Evolutionary conservation across 1,140 invertebrate species (phyloP), one percentile per base, ranked within the genome.

Genomic region (Harlomillsia oculata): DNA sequence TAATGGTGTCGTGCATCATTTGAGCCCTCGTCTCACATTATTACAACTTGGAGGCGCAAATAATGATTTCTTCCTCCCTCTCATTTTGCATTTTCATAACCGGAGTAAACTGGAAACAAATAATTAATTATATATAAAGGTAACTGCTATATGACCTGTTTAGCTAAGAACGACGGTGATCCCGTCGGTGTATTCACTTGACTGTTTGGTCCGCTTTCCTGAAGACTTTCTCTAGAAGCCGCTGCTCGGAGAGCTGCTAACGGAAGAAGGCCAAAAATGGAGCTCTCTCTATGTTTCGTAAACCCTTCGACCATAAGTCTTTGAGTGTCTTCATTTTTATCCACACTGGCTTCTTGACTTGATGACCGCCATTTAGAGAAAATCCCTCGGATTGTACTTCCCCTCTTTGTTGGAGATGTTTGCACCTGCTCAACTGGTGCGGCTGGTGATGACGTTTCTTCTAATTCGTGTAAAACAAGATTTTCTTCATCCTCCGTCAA

Each of bases 241-340:
- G 69, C 67, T 18, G 60, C 56, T 36, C 67, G 66, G 8, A 71
- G 52, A 11, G 43, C 56, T 14, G 66, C 56, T 64, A 69, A 56
- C 63, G 69, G 37, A 66, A 70, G 63, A 67, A 72, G 53, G 64
- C 71, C 57, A 66, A 68, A 51, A 65, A 63, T 45, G 65, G 68
- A 65, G 25, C 58, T 62, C 59, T 65, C 64, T 54, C 64, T 62
- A 5, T 40, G 43, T 60, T 62, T 62, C 14, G 14, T 13, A 8
- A 40, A 29, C 16, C 21, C 14, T 14, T 25, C 52, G n/a, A 45
- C 32, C 45, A 54, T 30, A 34, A 58, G 54, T 61, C 49, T 59
- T 53, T 56, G 54, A 63, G 53, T 49, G 50, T 63, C 50, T 56
- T 66, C 59, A 44, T 56, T 43, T 60, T 65, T 60, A 52, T 65